phyloP scores from a whole-genome alignment of 2,113 vertebrate species.

The Podarcis muralis region DNA sequence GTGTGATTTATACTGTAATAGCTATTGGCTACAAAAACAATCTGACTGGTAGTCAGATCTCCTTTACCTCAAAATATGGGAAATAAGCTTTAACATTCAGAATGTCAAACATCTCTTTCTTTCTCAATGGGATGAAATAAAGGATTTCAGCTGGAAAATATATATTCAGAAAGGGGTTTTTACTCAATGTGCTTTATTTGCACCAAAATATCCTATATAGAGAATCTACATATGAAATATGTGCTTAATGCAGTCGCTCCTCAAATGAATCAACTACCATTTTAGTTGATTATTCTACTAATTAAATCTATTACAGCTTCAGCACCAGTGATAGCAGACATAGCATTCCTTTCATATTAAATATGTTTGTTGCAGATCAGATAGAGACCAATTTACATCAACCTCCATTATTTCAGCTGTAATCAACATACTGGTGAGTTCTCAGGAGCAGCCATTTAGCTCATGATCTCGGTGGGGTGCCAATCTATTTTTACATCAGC shows the following conservation, averaged over 20 bases:
- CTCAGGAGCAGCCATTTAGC: constrained; percentile 11
- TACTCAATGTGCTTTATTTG: background rate
- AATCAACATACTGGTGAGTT: constrained; percentile 29
- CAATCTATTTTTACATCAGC: constrained; percentile 10
- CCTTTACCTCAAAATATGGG: background rate
- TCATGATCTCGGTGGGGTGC: constrained; percentile 22
- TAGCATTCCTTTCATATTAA: background rate
- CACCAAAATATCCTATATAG: background rate
- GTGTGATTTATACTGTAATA: no score
- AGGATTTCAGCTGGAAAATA: background rate
- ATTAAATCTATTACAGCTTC: background rate
- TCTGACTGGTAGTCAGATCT: no score
- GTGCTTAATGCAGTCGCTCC: background rate
- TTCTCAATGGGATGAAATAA: background rate
- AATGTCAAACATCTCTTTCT: background rate
- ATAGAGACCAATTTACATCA: constrained; percentile 16
- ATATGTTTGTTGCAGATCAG: constrained; percentile 5
- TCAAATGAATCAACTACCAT: background rate
- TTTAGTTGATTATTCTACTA: background rate
- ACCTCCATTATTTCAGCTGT: constrained; percentile 5
- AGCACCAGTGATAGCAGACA: background rate
- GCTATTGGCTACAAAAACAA: no score
- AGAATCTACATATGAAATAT: background rate
- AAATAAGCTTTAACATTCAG: background rate
- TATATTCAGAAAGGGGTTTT: background rate